Evolutionary conservation across 2,888 invertebrate genomes (phyloP).

Genomic region (Exephanes ischioxanthus): DNA sequence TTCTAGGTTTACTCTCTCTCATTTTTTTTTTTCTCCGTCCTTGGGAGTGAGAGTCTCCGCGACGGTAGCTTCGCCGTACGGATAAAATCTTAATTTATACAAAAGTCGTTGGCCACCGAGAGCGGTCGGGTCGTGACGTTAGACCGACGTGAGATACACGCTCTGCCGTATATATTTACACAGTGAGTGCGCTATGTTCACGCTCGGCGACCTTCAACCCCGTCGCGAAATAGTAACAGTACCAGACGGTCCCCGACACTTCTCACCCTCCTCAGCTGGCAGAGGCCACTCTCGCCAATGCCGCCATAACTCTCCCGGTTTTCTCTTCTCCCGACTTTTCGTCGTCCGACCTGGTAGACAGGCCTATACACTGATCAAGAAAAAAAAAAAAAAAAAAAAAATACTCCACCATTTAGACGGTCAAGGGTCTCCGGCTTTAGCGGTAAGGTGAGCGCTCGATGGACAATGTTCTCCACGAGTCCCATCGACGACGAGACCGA

Average conservation of each 20-base stretch:
- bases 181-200: constrained; percentile 42
- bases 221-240: constrained; percentile 43
- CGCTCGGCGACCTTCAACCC: constrained; percentile 56
- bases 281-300: constrained; percentile 36
- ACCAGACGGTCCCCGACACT: constrained; percentile 4
- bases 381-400: not conserved
- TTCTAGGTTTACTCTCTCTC: not conserved
- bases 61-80: constrained; percentile 17
- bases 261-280: constrained; percentile 24
- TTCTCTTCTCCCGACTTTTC: constrained; percentile 33
- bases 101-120: constrained; percentile 43
- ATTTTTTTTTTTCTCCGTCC: not conserved
- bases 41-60: not conserved
- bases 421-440: constrained; percentile 8
- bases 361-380: not conserved
- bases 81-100: constrained; percentile 68
- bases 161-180: constrained; percentile 39
- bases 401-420: not conserved
- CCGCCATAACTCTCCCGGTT: constrained; percentile 17
- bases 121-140: constrained; percentile 51
- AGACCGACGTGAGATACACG: constrained; percentile 48
- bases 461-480: constrained; percentile 28
- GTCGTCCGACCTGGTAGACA: not conserved
- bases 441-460: constrained; percentile 21
- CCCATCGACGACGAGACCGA: not conserved